Conservation (phyloP, 2,888 invertebrate genomes). For the Tipula lateralis region DNA sequence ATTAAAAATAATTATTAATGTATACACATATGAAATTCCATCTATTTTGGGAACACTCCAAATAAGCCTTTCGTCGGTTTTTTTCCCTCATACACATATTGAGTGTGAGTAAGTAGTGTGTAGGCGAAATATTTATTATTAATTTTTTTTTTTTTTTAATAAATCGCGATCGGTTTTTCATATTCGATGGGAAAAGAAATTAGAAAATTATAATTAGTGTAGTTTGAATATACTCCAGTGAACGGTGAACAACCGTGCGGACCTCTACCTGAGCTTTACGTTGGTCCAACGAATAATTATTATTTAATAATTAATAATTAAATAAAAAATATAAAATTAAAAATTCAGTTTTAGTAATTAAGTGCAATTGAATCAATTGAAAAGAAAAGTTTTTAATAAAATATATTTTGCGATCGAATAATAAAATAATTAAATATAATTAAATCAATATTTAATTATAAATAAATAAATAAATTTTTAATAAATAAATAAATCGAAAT, state of each 20-base stretch:
- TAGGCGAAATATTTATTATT: constrained; percentile 26
- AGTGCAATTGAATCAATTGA: not conserved
- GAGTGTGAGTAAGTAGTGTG: constrained; percentile 4
- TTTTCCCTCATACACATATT: not conserved
- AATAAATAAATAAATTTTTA: not conserved
- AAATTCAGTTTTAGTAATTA: not conserved
- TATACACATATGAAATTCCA: constrained; percentile 29
- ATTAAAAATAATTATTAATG: constrained; percentile 19
- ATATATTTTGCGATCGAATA: not conserved
- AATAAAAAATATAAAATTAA: constrained; percentile 25
- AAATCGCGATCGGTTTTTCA: constrained; percentile 14
- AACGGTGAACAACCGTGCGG: constrained; percentile 35
- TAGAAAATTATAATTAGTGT: constrained; percentile 14
- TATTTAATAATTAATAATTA: constrained; percentile 29
- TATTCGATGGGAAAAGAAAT: constrained; percentile 25
- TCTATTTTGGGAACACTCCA: constrained; percentile 30
- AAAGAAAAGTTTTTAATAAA: not conserved
- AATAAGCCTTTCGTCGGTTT: constrained; percentile 14
- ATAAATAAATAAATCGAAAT: constrained; percentile 26
- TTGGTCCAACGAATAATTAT: constrained; percentile 33
- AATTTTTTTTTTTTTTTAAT: not conserved
- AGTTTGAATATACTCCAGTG: constrained; percentile 34
- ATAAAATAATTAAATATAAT: not conserved
- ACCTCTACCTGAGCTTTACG: constrained; percentile 37
- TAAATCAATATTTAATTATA: constrained; percentile 6